Evolutionary conservation across 2,113 vertebrate species (phyloP), one percentile per base, ranked within the genome.

Genomic region (Fulica atra): DNA sequence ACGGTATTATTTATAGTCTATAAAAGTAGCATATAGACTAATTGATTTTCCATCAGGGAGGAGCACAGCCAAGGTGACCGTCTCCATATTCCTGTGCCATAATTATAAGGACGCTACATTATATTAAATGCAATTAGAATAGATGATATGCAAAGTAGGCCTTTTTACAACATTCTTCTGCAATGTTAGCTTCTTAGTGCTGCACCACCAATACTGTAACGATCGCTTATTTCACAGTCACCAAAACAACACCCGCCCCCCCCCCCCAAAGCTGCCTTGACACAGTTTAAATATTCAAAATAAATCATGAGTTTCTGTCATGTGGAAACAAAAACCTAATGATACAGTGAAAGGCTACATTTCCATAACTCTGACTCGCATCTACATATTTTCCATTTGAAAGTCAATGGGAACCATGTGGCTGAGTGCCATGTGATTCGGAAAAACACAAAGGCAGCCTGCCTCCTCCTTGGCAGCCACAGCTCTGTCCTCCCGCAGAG

Each of bases 251-350:
- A 17, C 28, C n/a, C 13, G 44, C 11, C 9, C 38, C 0, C 44
- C 18, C 21, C 48, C 21, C 48, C 48, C 20, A 20, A 18, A n/a
- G 13, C 86, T 83, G 38, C 80, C 50, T 64, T 65, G 63, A 48
- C 80, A 87, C 35, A 35, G 28, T 92, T 93, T 91, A 87, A 92
- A 80, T 91, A 97, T 96, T 95, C 86, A 92, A 97, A 96, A 92
- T 87, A 96, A 95, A 91, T 92, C 66, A 92, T 81, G 86, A 95
- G 53, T 94, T 95, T 90, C 86, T 95, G 84, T 95, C 94, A 93
- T 89, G 68, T 95, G 96, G 92, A 96, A 97, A 92, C 64, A 95
- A 94, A 97, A 96, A 88, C n/a, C 92, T 97, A 97, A 96, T 96
- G 96, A 95, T 92, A 95, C 89, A 94, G 78, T 92, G 91, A 96